Base-by-base conservation (phyloP, 2,888 invertebrate genomes). In the Brachypalpus laphriformis region DNA sequence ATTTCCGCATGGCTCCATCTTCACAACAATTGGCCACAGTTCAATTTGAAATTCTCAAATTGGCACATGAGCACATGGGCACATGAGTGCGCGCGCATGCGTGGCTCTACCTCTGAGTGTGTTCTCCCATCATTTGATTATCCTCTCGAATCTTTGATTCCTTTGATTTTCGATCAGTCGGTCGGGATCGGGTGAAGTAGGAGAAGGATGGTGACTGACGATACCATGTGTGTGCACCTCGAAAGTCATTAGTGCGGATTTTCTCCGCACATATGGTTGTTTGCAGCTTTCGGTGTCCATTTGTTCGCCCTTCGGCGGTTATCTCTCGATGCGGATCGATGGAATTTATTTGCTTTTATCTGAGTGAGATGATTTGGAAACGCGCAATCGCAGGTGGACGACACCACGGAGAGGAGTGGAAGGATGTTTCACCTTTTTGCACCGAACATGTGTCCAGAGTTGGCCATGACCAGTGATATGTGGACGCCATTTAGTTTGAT, bases 301-400 rank as follows among this genome's bases (percentile, higher is more conserved):
- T 82, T 82, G 77, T 82, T 82, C 47, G 77, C 82, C 82, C 82
- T 82, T 72, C 66, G 82, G 82, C 82, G 65, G 72, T 82, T 82
- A 82, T 82, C 78, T 77, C 78, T 45, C 77, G 71, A 77, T 78
- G 82, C 66, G 66, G 78, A 82, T 82, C 82, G 82, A 82, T 78
- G 82, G 72, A 78, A 82, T 82, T 82, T 82, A 82, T 82, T 82
- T 82, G 65, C 72, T 72, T 82, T 78, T 78, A 78, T 82, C 82
- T 54, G 78, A 82, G 65, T 72, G 78, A 72, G 78, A 72, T 72
- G 72, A 78, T 78, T 78, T 72, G 77, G 47, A 63, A 82, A 70
- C 71, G 61, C 81, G 61, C 81, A 70, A 76, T 76, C 47, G 57
- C 82, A 76, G 76, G 77, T 78, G 82, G 56, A 82, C 63, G 57